Conservation (phyloP, 2,888 invertebrate species). For the Pardosa pseudoannulata region DNA sequence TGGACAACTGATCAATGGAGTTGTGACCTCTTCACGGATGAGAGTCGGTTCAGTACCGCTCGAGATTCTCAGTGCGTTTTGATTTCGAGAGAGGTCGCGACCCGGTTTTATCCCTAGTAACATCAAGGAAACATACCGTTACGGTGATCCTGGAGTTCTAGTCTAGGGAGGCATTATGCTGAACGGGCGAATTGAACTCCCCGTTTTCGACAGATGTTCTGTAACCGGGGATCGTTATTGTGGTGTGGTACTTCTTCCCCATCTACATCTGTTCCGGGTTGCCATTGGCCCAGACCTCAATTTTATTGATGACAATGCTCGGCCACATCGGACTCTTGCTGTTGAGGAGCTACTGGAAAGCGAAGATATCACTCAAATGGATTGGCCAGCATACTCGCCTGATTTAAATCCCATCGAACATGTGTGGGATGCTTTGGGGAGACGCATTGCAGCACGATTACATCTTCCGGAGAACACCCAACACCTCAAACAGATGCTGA, state of each 20-base stretch:
- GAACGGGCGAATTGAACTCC: background rate
- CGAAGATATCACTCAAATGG: constrained; percentile 1
- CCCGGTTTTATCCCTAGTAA: constrained; percentile 18
- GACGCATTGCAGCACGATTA: too few species aligned
- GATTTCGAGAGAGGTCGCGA: constrained; percentile 5
- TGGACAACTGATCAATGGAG: background rate
- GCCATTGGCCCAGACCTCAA: background rate
- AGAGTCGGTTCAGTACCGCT: background rate
- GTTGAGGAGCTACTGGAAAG: constrained; percentile 7
- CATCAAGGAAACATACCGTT: background rate
- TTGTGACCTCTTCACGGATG: background rate
- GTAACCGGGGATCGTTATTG: background rate
- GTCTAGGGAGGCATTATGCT: constrained; percentile 2
- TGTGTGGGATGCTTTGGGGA: too few species aligned
- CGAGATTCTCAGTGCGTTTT: background rate
- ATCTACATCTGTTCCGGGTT: background rate
- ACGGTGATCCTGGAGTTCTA: constrained; percentile 1
- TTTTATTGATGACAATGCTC: background rate
- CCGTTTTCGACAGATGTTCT: too few species aligned
- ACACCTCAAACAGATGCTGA: constrained; percentile 1
- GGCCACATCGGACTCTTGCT: background rate
- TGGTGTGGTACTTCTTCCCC: background rate
- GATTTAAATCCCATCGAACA: background rate
- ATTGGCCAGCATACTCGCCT: background rate
- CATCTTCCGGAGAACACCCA: background rate